A percentile compares a stretch with the other conserved stretches of the same genome.
phyloP scores from a whole-genome alignment of 1,140 invertebrate species.

The Aphelinus certus region DNA sequence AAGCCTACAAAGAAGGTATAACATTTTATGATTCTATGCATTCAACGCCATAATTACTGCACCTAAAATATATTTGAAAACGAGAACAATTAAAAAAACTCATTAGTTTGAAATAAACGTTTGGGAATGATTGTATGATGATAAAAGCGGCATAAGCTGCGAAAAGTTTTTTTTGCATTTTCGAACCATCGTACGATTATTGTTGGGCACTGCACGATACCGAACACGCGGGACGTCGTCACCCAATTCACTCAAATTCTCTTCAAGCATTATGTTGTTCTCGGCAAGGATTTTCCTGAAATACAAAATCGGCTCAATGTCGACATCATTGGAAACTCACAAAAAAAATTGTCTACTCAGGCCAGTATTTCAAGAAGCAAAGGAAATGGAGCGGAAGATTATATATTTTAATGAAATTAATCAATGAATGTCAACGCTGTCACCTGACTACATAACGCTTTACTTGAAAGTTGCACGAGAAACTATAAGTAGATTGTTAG shows the following conservation, averaged over 20 bases:
- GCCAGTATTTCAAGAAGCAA: too few species aligned
- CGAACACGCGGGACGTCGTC: conserved; percentile 59
- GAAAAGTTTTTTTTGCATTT: conserved; percentile 46
- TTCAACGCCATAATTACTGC: too few species aligned
- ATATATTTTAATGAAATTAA: too few species aligned
- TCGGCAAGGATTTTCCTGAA: conserved; percentile 59
- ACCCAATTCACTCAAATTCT: conserved; percentile 53
- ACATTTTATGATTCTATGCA: too few species aligned
- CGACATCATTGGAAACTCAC: too few species aligned
- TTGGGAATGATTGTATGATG: conserved; percentile 11
- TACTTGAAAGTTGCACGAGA: too few species aligned
- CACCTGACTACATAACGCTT: too few species aligned
- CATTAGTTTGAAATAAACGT: background rate
- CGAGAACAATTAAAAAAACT: background rate
- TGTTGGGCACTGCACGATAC: conserved; percentile 54
- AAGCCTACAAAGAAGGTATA: too few species aligned
- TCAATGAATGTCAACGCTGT: too few species aligned
- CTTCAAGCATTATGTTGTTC: conserved; percentile 61
- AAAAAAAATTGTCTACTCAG: too few species aligned
- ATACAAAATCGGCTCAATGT: conserved; percentile 40
- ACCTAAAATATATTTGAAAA: background rate
- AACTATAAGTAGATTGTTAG: too few species aligned
- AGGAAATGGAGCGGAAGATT: too few species aligned
- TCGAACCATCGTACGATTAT: conserved; percentile 63
- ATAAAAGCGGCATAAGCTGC: conserved; percentile 34